These are phyloP conservation scores for Gnatocerus cornutus DNA, from an alignment of 2,888 invertebrate genomes.

Conservation along the genomic window DNA sequence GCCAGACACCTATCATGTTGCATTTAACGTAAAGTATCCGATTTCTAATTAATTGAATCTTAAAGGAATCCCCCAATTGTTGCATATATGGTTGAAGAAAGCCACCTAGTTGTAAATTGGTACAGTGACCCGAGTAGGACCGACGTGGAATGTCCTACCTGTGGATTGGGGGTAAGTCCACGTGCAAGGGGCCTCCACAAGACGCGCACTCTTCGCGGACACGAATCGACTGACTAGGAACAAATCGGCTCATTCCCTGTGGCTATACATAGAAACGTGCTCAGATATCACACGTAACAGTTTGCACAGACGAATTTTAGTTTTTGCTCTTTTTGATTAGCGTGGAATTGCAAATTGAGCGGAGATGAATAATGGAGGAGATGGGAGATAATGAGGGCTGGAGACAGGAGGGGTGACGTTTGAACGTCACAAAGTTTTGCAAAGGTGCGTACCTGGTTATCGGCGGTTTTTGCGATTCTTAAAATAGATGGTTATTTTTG, in stretches of 20 bases:
- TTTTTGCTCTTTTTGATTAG: conserved; percentile 5
- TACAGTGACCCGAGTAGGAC: conserved; percentile 15
- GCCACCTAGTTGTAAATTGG: background rate
- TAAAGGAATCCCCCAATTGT: background rate
- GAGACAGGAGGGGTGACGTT: background rate
- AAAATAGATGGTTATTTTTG: conserved; percentile 15
- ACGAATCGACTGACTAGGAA: conserved; percentile 65
- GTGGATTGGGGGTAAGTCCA: conserved; percentile 66
- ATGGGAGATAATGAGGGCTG: conserved; percentile 9
- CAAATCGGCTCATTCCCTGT: conserved; percentile 56
- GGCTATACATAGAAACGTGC: conserved; percentile 61
- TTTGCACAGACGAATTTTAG: conserved; percentile 18
- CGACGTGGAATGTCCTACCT: conserved; percentile 62
- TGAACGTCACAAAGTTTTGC: background rate
- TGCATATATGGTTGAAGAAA: background rate
- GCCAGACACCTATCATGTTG: conserved; percentile 1
- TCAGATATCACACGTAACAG: conserved; percentile 50
- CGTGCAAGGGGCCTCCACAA: conserved; percentile 62
- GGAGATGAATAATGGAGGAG: background rate
- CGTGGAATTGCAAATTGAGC: conserved; percentile 5
- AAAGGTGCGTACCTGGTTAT: conserved; percentile 1
- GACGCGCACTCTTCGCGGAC: conserved; percentile 66
- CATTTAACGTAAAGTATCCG: conserved; percentile 13
- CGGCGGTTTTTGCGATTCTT: conserved; percentile 13
- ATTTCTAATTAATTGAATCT: background rate